A percentile compares a stretch with the other conserved stretches of the same genome.
These are phyloP conservation scores for Zosterops lateralis DNA, from an alignment of 2,113 vertebrate species.

Conservation along the genomic window DNA sequence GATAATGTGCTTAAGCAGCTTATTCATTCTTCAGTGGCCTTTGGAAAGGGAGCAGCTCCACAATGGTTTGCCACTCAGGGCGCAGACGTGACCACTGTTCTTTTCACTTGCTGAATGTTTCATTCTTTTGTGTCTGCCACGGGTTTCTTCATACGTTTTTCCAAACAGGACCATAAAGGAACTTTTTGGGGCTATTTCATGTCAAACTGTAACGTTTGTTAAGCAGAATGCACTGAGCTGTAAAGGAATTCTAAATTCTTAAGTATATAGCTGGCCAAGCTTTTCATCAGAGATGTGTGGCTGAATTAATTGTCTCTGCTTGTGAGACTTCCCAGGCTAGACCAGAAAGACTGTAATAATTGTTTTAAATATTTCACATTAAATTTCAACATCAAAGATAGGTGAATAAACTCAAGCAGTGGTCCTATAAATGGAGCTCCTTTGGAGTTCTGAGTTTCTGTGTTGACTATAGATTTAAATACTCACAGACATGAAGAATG, in stretches of 20 bases:
- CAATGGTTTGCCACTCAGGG: constrained; percentile 50
- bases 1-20: constrained; percentile 62
- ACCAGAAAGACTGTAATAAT: not conserved
- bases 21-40: constrained; percentile 54
- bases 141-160: constrained; percentile 37
- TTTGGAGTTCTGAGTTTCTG: not conserved
- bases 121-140: not conserved
- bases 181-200: constrained; percentile 43
- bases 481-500: not conserved
- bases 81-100: constrained; percentile 50
- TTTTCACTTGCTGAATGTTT: constrained; percentile 58
- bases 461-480: not conserved
- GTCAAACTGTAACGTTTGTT: constrained; percentile 42
- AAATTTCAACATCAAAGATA: not conserved
- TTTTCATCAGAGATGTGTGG: constrained; percentile 15
- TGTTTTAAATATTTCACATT: not conserved
- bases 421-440: not conserved
- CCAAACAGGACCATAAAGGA: constrained; percentile 31
- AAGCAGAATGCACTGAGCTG: constrained; percentile 55
- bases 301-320: constrained; percentile 50
- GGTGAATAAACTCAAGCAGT: not conserved
- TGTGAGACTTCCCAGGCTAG: not conserved
- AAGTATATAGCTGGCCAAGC: not conserved
- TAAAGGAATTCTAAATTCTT: constrained; percentile 57
- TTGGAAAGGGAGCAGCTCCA: constrained; percentile 1